phyloP scores from a whole-genome alignment of 1,140 invertebrate species.

The Calliphora vicina region DNA sequence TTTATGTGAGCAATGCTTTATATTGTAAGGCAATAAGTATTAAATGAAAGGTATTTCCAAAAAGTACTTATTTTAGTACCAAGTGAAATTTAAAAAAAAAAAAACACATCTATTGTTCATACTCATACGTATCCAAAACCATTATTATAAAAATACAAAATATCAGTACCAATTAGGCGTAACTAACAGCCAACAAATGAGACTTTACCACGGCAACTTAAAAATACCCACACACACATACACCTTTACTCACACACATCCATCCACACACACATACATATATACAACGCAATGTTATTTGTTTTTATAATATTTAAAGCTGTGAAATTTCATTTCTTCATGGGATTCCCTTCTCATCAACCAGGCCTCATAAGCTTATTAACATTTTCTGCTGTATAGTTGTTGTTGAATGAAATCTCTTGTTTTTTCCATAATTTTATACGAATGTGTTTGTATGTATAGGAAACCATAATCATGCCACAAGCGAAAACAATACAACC shows the following conservation, averaged over 20 bases:
- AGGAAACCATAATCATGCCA: not conserved
- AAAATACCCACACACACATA: not conserved
- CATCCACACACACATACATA: not conserved
- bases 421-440: not conserved
- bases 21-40: no score
- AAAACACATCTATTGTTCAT: no score
- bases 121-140: not conserved
- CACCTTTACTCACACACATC: no score
- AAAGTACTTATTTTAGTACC: no score
- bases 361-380: not conserved
- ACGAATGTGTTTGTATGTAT: not conserved
- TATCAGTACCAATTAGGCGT: not conserved
- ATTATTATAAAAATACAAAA: not conserved
- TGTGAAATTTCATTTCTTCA: no score
- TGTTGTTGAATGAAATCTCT: not conserved
- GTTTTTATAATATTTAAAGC: no score
- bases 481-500: not conserved
- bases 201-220: not conserved
- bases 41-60: no score
- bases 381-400: not conserved
- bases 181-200: conserved; percentile 14
- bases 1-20: no score
- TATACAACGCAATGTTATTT: no score
- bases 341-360: no score
- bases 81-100: no score